phyloP scores from a whole-genome alignment of 2,888 invertebrate genomes.

The Xestia rhomboidea region DNA sequence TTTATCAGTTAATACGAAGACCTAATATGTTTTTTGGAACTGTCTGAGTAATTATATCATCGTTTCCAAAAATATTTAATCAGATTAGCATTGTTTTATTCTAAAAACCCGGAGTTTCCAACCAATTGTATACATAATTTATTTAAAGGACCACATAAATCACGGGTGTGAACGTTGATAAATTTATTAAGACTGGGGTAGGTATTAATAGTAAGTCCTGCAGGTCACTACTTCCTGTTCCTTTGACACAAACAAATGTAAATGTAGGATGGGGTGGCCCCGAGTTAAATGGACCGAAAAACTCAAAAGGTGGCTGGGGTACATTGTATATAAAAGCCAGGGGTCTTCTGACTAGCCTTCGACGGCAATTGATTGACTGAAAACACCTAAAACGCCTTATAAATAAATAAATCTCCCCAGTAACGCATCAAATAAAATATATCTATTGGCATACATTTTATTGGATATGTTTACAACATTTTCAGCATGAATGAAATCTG shows the following conservation, averaged over 20 bases:
- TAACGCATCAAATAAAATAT: slow-evolving; percentile 23
- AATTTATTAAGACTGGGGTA: not conserved
- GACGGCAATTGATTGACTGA: not conserved
- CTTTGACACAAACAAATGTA: slow-evolving; percentile 30
- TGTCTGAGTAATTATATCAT: not conserved
- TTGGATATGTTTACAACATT: slow-evolving; percentile 23
- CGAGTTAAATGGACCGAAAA: slow-evolving; percentile 33
- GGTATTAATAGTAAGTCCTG: not conserved
- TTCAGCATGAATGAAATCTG: slow-evolving; percentile 27
- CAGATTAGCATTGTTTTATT: no score
- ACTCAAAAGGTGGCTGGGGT: not conserved
- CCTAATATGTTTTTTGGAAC: not conserved
- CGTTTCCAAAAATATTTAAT: not conserved
- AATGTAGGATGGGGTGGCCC: slow-evolving; percentile 17
- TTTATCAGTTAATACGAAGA: not conserved
- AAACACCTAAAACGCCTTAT: not conserved
- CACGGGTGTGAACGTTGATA: not conserved
- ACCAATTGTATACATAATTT: no score
- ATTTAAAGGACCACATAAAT: not conserved
- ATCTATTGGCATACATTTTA: slow-evolving; percentile 8
- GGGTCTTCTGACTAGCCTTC: not conserved
- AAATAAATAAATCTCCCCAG: not conserved
- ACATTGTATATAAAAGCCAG: slow-evolving; percentile 1
- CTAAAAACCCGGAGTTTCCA: not conserved
- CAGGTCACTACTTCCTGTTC: slow-evolving; percentile 11